Conservation (phyloP, 1,140 invertebrate genomes). For the Oscheius sp. region DNA sequence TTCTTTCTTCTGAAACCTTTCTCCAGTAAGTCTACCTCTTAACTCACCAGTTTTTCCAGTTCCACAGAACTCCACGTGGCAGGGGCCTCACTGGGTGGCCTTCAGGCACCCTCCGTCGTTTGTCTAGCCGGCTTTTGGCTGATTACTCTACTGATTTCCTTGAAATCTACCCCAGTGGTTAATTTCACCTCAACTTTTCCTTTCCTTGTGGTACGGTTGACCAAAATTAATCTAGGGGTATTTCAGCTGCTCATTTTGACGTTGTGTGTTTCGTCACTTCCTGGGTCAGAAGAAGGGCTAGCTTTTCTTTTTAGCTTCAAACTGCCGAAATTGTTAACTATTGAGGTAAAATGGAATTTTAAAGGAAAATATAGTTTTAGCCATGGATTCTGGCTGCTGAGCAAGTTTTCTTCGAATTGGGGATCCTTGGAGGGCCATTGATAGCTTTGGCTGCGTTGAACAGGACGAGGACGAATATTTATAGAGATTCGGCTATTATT, state of each 20-base stretch:
- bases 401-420: constrained; percentile 13
- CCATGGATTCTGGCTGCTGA: not conserved
- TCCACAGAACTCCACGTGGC: not conserved
- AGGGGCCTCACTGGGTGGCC: not conserved
- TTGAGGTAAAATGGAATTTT: not conserved
- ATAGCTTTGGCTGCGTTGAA: constrained; percentile 4
- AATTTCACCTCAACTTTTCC: constrained; percentile 8
- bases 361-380: not conserved
- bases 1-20: not conserved
- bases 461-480: not conserved
- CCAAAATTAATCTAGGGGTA: not conserved
- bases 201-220: not conserved
- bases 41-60: not conserved
- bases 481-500: not conserved
- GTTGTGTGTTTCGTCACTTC: not conserved
- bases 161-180: not conserved
- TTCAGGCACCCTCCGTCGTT: not conserved
- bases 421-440: not conserved
- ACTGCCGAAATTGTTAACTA: not conserved
- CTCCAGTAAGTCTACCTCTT: not conserved
- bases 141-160: not conserved
- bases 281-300: not conserved
- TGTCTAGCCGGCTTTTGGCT: not conserved
- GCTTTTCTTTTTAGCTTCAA: constrained; percentile 6
- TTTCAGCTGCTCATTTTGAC: not conserved